These are phyloP conservation scores for Colius striatus DNA, from an alignment of 2,113 vertebrate species.

Conservation along the genomic window DNA sequence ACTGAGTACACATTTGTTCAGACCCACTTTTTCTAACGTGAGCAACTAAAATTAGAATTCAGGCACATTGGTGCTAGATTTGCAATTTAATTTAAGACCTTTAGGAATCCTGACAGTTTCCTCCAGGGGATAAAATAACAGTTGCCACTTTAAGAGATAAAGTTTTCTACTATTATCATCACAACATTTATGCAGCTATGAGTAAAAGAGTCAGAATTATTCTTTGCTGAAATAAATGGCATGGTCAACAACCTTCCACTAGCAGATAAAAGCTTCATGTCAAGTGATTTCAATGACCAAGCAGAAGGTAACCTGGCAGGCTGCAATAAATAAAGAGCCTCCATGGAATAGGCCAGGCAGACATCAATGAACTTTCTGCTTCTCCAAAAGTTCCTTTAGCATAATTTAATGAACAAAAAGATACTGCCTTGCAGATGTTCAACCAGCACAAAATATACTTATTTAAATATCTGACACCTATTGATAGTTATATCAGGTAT, in stretches of 20 bases:
- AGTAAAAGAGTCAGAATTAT: not conserved
- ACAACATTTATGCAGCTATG: not conserved
- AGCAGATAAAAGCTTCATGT: constrained; percentile 12
- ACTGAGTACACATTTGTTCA: not conserved
- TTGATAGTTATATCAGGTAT: not conserved
- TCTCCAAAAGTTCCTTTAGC: not conserved
- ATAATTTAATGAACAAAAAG: not conserved
- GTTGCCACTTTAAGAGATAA: constrained; percentile 20
- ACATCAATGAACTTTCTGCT: not conserved
- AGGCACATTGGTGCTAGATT: not conserved
- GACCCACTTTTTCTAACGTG: not conserved
- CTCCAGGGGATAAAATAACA: constrained; percentile 24
- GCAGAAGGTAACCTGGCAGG: constrained; percentile 13
- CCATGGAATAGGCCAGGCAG: not conserved
- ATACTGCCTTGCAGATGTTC: not conserved
- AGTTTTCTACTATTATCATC: not conserved
- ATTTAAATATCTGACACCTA: not conserved
- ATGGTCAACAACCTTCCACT: not conserved
- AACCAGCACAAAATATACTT: not conserved
- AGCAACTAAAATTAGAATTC: constrained; percentile 20
- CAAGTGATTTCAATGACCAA: constrained; percentile 1
- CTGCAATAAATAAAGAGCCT: not conserved
- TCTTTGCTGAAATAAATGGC: not conserved
- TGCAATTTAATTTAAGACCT: constrained; percentile 34
- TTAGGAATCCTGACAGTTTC: constrained; percentile 40